These are phyloP conservation scores for Panthera uncia DNA, from an alignment of 2,113 vertebrate genomes.

Conservation along the genomic window DNA sequence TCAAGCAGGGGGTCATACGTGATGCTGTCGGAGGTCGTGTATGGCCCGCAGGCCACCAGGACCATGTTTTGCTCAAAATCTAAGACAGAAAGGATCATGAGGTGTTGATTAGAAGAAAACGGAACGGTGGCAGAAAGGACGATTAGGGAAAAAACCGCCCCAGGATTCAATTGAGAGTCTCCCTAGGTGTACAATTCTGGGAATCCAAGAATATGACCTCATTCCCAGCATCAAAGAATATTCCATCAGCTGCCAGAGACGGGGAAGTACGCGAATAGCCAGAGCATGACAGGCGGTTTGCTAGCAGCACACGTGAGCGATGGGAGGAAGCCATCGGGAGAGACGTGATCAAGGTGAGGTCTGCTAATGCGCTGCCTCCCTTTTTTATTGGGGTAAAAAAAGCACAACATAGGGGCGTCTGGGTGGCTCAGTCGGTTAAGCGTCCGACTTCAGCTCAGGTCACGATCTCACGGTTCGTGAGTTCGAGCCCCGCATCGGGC, in stretches of 20 bases:
- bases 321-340: background rate
- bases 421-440: no score
- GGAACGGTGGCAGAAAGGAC: background rate
- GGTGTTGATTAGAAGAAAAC: background rate
- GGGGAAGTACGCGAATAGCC: background rate
- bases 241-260: background rate
- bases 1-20: slow-evolving; percentile 93
- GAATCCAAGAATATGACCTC: background rate
- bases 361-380: background rate
- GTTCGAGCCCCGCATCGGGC: no score
- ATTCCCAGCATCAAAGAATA: background rate
- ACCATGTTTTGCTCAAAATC: slow-evolving; percentile 85
- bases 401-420: background rate
- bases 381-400: background rate
- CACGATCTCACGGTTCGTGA: no score
- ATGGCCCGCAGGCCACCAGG: slow-evolving; percentile 93
- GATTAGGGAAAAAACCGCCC: background rate
- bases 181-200: background rate
- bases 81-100: background rate
- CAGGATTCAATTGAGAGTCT: background rate
- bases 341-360: background rate
- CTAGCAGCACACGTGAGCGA: rapidly evolving
- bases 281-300: rapidly evolving
- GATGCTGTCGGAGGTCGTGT: slow-evolving; percentile 92
- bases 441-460: no score